Evolutionary conservation across 2,113 vertebrate species (phyloP).

Genomic region (Amphilophus citrinellus): DNA sequence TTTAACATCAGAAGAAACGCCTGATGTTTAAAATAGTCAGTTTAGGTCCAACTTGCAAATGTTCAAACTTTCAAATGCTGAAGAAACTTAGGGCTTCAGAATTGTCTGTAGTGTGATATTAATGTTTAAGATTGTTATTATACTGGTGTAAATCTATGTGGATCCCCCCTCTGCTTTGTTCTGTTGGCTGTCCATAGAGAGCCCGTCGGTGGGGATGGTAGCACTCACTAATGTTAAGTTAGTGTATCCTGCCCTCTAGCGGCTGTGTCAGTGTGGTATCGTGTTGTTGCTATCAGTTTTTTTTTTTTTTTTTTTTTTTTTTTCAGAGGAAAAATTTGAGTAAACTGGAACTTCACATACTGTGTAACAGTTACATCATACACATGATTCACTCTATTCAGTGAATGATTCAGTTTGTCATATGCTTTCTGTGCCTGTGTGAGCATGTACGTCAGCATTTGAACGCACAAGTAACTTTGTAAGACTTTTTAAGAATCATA

Average conservation of each 20-base stretch:
- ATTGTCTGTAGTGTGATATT: neutral
- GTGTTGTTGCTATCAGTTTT: neutral
- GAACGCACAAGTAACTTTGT: neutral
- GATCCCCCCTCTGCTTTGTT: neutral
- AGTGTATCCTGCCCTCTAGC: constrained; percentile 69
- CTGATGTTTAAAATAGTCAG: too few species aligned
- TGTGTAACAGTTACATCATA: neutral
- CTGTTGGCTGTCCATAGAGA: neutral
- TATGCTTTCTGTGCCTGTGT: neutral
- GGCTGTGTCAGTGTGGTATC: neutral
- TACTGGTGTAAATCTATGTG: neutral
- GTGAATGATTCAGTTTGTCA: neutral
- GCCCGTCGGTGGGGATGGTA: neutral
- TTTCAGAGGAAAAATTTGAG: neutral
- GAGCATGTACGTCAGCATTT: neutral
- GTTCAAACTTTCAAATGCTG: neutral
- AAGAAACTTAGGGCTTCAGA: neutral
- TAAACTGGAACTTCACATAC: neutral
- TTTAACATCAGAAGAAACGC: too few species aligned
- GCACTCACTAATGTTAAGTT: neutral
- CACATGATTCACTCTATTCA: constrained; percentile 17
- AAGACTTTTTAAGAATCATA: neutral
- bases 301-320: neutral
- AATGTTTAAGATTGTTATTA: neutral
- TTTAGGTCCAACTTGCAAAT: too few species aligned